Evolutionary conservation across 1,140 invertebrate species (phyloP).

Genomic region (Brachionus paranguensis): DNA sequence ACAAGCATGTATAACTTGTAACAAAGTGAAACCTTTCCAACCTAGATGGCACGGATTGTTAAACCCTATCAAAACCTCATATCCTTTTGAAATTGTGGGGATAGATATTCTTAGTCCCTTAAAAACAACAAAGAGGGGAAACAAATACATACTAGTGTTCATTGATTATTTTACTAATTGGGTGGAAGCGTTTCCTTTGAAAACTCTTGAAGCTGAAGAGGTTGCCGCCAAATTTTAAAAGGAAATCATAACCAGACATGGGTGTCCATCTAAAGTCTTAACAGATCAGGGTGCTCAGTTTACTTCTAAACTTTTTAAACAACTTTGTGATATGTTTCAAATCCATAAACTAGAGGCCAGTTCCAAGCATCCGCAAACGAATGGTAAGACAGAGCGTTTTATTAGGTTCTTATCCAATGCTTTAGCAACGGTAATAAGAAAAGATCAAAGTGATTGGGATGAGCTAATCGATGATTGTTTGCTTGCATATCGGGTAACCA

Average conservation of each 20-base stretch:
- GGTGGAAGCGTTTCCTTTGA: conserved; percentile 48
- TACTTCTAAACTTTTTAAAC: no score
- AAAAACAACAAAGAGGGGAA: conserved; percentile 41
- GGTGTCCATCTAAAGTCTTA: conserved; percentile 33
- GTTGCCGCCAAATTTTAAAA: conserved; percentile 49
- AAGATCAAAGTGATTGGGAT: not conserved
- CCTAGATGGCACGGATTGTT: not conserved
- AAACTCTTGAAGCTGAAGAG: conserved; percentile 50
- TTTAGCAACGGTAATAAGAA: not conserved
- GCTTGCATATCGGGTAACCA: no score
- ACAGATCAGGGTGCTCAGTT: no score
- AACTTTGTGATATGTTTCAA: not conserved
- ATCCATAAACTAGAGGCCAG: conserved; percentile 42
- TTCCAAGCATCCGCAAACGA: conserved; percentile 43
- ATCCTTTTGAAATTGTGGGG: not conserved
- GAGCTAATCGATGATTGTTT: no score
- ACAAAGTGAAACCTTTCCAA: not conserved
- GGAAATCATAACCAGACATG: conserved; percentile 44
- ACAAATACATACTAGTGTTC: conserved; percentile 50
- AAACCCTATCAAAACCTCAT: not conserved
- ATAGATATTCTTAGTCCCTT: conserved; percentile 43
- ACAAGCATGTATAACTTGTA: not conserved
- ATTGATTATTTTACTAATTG: conserved; percentile 54
- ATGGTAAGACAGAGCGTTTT: conserved; percentile 41
- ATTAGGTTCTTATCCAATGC: not conserved